Evolutionary conservation across 1,140 invertebrate genomes (phyloP).

Genomic region (Anastrepha obliqua): DNA sequence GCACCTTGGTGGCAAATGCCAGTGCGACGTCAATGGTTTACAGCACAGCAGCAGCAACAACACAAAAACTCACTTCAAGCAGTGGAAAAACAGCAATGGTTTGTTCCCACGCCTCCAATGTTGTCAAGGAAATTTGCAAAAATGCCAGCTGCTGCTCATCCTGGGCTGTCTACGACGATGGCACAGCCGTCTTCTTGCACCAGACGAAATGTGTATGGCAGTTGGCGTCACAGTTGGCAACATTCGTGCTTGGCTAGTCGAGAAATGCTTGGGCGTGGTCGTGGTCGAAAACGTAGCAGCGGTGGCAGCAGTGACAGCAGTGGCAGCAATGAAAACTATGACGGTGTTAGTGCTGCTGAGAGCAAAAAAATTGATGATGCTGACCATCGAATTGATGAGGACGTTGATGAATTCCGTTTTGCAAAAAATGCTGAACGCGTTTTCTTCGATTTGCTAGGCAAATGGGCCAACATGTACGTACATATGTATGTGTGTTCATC

Average conservation of each 20-base stretch:
- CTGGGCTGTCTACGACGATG: background rate
- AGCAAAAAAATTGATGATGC: conserved; percentile 6
- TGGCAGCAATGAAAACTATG: background rate
- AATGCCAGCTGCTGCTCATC: background rate
- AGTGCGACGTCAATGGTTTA: background rate
- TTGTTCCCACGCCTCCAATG: background rate
- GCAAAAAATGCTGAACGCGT: conserved; percentile 37
- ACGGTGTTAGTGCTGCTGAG: background rate
- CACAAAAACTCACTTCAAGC: background rate
- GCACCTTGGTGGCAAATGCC: conserved; percentile 19
- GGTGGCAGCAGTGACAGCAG: background rate
- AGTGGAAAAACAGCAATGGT: background rate
- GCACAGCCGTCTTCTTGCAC: background rate
- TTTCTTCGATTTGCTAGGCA: conserved; percentile 47
- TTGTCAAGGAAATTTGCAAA: conserved; percentile 14
- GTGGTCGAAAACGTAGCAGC: background rate
- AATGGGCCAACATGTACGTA: conserved; percentile 27
- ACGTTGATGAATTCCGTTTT: conserved; percentile 2
- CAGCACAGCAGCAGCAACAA: background rate
- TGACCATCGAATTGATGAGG: conserved; percentile 21
- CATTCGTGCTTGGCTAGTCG: background rate
- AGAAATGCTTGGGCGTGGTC: background rate
- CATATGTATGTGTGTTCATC: background rate
- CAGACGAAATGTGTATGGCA: conserved; percentile 28
- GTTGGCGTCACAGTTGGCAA: background rate